These are phyloP conservation scores for Paradoxurus hermaphroditus DNA, from an alignment of 2,113 vertebrate species.

Conservation along the genomic window DNA sequence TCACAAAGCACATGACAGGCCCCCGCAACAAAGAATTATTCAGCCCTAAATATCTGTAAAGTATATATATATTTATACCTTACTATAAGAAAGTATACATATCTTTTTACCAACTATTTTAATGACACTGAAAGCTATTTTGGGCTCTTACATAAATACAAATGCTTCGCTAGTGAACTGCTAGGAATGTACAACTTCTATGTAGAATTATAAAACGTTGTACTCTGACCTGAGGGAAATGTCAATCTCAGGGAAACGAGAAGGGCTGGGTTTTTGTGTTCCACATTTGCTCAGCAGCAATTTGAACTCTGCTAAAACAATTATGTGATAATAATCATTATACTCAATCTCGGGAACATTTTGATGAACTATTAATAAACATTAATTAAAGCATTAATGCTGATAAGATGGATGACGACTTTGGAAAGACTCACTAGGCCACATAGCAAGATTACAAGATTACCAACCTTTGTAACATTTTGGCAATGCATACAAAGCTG, in stretches of 20 bases:
- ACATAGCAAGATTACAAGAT: slow-evolving; percentile 27
- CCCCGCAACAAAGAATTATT: neutral
- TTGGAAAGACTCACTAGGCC: slow-evolving; percentile 46
- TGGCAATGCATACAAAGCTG: slow-evolving; percentile 13
- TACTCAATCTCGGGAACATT: slow-evolving; percentile 28
- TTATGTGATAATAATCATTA: neutral
- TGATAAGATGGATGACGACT: slow-evolving; percentile 67
- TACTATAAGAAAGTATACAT: too few species aligned
- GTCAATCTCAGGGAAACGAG: neutral
- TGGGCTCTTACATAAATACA: neutral
- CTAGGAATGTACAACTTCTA: slow-evolving; percentile 24
- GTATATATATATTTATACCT: too few species aligned
- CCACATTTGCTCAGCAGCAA: neutral
- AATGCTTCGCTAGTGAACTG: slow-evolving; percentile 9
- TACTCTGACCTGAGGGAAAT: slow-evolving; percentile 57
- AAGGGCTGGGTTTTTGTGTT: slow-evolving; percentile 42
- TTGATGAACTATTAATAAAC: slow-evolving; percentile 60
- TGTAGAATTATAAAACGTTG: neutral
- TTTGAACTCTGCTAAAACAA: slow-evolving; percentile 58
- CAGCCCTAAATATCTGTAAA: neutral
- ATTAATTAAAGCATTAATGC: slow-evolving; percentile 72
- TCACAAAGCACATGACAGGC: neutral
- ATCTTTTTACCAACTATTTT: neutral
- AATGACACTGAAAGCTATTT: neutral
- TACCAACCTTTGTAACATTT: slow-evolving; percentile 77